Conservation (phyloP, 2,888 invertebrate species). For the Muscina levida region DNA sequence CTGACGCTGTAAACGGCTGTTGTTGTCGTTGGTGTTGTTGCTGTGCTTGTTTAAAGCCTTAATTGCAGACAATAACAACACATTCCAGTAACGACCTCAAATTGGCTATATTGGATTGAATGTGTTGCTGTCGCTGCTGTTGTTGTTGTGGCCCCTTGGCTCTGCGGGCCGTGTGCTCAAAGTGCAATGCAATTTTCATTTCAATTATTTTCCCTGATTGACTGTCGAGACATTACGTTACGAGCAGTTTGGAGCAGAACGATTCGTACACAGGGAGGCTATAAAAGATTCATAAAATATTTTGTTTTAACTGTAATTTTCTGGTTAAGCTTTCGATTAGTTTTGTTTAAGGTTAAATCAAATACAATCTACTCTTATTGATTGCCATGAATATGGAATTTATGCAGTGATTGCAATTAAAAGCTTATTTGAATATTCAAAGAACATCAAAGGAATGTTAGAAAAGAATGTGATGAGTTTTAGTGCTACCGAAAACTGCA, state of each 20-base stretch:
- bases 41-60: constrained; percentile 30
- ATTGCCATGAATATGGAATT: not conserved
- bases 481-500: too few relatives aligned
- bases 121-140: constrained; percentile 28
- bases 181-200: constrained; percentile 59
- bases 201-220: constrained; percentile 61
- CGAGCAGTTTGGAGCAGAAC: not conserved
- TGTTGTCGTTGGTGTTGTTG: not conserved
- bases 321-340: constrained; percentile 36
- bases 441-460: not conserved
- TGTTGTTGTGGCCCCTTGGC: constrained; percentile 5
- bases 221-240: constrained; percentile 50
- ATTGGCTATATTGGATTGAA: constrained; percentile 38
- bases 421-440: not conserved
- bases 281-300: constrained; percentile 52
- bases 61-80: constrained; percentile 46
- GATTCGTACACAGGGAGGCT: not conserved
- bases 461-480: too few relatives aligned
- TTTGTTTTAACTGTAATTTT: constrained; percentile 21
- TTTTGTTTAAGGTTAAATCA: constrained; percentile 27
- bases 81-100: constrained; percentile 37
- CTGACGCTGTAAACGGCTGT: constrained; percentile 5
- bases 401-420: not conserved
- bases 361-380: constrained; percentile 12
- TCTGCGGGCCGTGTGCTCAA: not conserved